Evolutionary conservation across 2,113 vertebrate species (phyloP).

Genomic region (Grus americana): DNA sequence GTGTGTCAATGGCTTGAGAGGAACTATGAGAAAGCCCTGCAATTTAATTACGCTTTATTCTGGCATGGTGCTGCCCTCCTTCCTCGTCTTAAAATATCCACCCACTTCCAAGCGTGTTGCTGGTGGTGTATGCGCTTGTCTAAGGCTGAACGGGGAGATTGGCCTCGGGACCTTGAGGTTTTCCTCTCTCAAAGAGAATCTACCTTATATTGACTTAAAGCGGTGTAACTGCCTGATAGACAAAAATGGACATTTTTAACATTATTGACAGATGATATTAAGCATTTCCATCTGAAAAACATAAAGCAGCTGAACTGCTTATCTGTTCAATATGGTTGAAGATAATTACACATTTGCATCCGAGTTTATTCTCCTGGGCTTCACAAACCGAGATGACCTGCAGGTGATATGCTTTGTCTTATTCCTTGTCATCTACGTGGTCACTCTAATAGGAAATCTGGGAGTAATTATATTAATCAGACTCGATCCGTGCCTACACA

Average conservation of each 20-base stretch:
- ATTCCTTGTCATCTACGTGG: background rate
- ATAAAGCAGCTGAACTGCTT: background rate
- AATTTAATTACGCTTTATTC: accelerated
- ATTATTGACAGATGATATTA: background rate
- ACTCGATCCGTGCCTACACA: background rate
- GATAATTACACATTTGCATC: background rate
- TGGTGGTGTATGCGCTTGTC: accelerated
- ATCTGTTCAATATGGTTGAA: background rate
- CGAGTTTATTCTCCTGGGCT: conserved; percentile 27
- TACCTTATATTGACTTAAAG: background rate
- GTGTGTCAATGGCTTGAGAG: accelerated
- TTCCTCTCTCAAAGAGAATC: background rate
- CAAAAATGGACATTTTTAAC: background rate
- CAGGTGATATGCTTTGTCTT: background rate
- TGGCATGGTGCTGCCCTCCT: accelerated
- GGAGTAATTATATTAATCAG: background rate
- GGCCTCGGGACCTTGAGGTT: background rate
- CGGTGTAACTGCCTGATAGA: background rate
- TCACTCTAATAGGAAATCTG: conserved; percentile 21
- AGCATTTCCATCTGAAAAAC: background rate
- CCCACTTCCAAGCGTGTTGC: accelerated
- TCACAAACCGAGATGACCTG: background rate
- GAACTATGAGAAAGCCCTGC: accelerated
- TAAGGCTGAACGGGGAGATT: background rate
- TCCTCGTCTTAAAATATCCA: background rate